phyloP scores from a whole-genome alignment of 53 echinoderm and acorn worm species.

The Mesocentrotus franciscanus region DNA sequence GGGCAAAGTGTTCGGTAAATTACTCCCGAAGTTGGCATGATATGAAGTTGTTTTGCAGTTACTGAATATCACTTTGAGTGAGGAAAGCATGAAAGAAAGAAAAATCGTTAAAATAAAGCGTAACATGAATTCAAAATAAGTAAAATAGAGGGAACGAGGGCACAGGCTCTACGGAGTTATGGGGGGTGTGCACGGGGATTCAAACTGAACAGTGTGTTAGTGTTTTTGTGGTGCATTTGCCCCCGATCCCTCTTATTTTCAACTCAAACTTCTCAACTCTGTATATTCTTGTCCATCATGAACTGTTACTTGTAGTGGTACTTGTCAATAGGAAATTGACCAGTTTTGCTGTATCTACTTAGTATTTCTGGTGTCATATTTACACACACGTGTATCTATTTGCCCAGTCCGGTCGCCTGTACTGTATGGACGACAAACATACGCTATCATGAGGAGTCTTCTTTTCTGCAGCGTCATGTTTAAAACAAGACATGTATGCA shows the following conservation, averaged over 20 bases:
- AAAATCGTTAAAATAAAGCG: not conserved
- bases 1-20: not conserved
- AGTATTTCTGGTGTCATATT: slow-evolving; percentile 13
- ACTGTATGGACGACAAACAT: not conserved
- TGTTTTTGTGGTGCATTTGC: not conserved
- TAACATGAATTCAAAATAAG: not conserved
- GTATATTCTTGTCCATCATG: not conserved
- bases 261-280: too few relatives aligned
- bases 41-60: not conserved
- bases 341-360: not conserved
- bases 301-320: not conserved
- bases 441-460: not conserved
- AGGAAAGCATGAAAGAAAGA: not conserved
- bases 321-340: not conserved
- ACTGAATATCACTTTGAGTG: not conserved
- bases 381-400: slow-evolving; percentile 1
- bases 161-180: too few relatives aligned
- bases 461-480: not conserved
- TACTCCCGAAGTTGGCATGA: slow-evolving; percentile 2
- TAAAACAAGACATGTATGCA: not conserved
- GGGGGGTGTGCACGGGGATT: too few relatives aligned
- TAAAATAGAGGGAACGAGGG: too few relatives aligned
- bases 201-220: not conserved
- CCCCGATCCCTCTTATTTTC: not conserved
- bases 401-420: not conserved